Percentiles rank a stretch among this genome's conserved stretches.
phyloP scores from a whole-genome alignment of 2,113 vertebrate species.

The Stercorarius parasiticus region DNA sequence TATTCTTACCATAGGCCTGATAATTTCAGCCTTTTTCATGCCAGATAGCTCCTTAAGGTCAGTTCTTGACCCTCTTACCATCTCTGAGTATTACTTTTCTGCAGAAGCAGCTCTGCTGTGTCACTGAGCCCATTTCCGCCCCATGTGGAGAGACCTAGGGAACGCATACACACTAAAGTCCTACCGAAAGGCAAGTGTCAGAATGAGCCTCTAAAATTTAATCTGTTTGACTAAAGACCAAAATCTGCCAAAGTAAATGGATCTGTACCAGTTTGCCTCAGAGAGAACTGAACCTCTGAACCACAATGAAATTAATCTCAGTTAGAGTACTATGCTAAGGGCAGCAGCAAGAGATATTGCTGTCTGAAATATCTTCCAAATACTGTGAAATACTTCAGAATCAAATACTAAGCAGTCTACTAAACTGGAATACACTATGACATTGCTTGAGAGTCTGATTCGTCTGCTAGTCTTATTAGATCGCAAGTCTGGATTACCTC shows the following conservation, averaged over 20 bases:
- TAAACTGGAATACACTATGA: not conserved
- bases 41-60: not conserved
- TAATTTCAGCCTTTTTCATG: not conserved
- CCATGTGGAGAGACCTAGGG: rapidly evolving
- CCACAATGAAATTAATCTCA: not conserved
- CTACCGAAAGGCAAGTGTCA: not conserved
- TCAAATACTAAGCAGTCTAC: not conserved
- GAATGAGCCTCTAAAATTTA: not conserved
- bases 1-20: not conserved
- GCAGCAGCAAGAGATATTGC: not conserved
- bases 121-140: not conserved
- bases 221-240: not conserved
- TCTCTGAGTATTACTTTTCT: not conserved
- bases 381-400: not conserved
- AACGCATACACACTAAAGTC: not conserved
- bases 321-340: not conserved
- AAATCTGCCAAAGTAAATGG: not conserved
- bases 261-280: not conserved
- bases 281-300: not conserved
- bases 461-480: not conserved
- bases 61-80: not conserved
- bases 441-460: not conserved
- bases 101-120: not conserved
- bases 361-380: not conserved
- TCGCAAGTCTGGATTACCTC: not conserved